Conservation (phyloP, 2,113 vertebrate species). For the Rafetus swinhoei region DNA sequence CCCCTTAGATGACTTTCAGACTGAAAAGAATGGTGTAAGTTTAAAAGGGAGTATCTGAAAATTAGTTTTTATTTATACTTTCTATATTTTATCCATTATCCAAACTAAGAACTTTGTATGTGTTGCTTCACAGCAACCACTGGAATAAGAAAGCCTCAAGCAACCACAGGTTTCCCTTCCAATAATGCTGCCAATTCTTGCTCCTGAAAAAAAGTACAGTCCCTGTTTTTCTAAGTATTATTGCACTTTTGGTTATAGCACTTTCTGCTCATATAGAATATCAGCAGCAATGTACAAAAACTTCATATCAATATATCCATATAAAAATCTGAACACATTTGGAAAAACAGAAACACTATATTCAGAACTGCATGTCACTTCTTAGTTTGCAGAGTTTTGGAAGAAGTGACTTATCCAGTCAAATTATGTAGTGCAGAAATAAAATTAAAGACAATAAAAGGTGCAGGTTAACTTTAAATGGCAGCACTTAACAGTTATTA, state of each 20-base stretch:
- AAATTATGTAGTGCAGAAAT: neutral
- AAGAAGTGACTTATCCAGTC: neutral
- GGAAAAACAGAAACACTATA: neutral
- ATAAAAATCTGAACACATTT: neutral
- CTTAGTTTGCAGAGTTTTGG: neutral
- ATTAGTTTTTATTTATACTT: slow-evolving; percentile 5
- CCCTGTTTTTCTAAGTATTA: neutral
- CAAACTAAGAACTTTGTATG: neutral
- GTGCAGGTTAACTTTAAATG: neutral
- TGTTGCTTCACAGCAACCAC: neutral
- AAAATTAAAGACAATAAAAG: neutral
- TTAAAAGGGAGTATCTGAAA: slow-evolving; percentile 34
- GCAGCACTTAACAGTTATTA: neutral
- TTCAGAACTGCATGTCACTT: neutral
- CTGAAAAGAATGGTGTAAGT: slow-evolving; percentile 24
- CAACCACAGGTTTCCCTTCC: slow-evolving; percentile 9
- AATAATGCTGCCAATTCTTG: slow-evolving; percentile 25
- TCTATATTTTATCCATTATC: slow-evolving; percentile 32
- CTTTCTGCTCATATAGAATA: slow-evolving; percentile 3
- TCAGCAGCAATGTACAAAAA: neutral
- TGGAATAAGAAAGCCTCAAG: neutral
- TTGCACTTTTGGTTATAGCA: neutral
- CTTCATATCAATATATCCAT: neutral
- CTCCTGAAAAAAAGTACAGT: neutral
- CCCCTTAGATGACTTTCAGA: slow-evolving; percentile 61